These are phyloP conservation scores for Bujurquina vittata DNA, from an alignment of 2,113 vertebrate genomes.

Conservation along the genomic window DNA sequence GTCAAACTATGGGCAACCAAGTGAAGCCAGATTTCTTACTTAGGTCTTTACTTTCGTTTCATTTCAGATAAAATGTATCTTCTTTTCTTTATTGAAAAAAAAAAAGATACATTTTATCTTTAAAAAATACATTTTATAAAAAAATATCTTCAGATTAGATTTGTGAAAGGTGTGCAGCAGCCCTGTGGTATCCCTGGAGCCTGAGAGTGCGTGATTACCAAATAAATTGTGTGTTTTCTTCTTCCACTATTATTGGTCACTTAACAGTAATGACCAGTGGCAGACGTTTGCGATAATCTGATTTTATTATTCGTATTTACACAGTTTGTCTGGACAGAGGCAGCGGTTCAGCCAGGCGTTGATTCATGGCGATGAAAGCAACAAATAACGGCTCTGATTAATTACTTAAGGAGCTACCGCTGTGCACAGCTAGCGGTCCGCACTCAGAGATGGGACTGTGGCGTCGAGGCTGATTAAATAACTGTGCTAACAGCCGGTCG, in stretches of 20 bases:
- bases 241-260: background rate
- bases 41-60: no score
- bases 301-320: background rate
- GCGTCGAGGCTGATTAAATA: constrained; percentile 7
- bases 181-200: background rate
- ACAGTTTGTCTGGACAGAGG: background rate
- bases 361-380: constrained; percentile 46
- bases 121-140: no score
- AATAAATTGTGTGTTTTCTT: background rate
- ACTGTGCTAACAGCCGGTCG: background rate
- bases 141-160: no score
- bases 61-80: background rate
- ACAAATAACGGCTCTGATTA: constrained; percentile 58
- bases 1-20: no score
- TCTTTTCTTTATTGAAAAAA: background rate
- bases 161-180: background rate
- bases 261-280: background rate
- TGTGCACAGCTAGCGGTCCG: constrained; percentile 30
- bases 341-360: constrained; percentile 12
- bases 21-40: no score
- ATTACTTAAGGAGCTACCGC: constrained; percentile 43
- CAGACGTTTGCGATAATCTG: background rate
- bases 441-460: background rate
- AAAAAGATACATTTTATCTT: no score
- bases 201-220: background rate